Evolutionary conservation across 2,113 vertebrate genomes (phyloP), one percentile per base, ranked within the genome.

Genomic region (Tauraco erythrolophus): DNA sequence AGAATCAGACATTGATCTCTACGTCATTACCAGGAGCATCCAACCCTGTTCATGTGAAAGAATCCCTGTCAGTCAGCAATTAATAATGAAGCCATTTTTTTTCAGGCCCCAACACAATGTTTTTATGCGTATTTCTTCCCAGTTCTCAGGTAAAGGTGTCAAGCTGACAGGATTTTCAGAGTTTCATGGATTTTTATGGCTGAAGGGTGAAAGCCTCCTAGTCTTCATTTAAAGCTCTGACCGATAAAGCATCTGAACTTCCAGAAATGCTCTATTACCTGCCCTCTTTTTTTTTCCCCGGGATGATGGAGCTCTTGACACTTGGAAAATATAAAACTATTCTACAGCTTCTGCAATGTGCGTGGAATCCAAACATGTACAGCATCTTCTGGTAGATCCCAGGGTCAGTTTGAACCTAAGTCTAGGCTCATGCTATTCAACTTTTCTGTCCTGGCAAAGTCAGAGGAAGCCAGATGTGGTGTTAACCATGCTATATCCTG

Each of bases 21-120:
- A 4, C 11, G 65, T 10, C 25, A 41, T 51, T 51, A 68, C 62
- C 56, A 33, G 68, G 43, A 69, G 31, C 27, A 79, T 79, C 43
- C 54, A 69, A 53, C 14, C 23, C 25, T 57, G 27, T 41, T 62
- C 46, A 62, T 17, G 16, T 30, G 66, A 86, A 68, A 62, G 43
- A 82, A 72, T 13, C 16, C 30, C 50, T 51, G 33, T 30, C 37
- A 82, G 43, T 21, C 53, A 77, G 27, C n/a, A 74, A 54, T 39
- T 84, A 79, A 69, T 45, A 70, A 69, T 10, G 27, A 64, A 33
- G 24, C 7, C 45, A 31, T 11, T 68, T 88, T 64, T 81, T 84
- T 64, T 51, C 80, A 60, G 22, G 30, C 27, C 51, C 27, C n/a
- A 48, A 7, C 0, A 0, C 19, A 45, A 64, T 1, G 0, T 50